Conservation (phyloP, 64 coral and sea anemone species). For the Platygyra sinensis region DNA sequence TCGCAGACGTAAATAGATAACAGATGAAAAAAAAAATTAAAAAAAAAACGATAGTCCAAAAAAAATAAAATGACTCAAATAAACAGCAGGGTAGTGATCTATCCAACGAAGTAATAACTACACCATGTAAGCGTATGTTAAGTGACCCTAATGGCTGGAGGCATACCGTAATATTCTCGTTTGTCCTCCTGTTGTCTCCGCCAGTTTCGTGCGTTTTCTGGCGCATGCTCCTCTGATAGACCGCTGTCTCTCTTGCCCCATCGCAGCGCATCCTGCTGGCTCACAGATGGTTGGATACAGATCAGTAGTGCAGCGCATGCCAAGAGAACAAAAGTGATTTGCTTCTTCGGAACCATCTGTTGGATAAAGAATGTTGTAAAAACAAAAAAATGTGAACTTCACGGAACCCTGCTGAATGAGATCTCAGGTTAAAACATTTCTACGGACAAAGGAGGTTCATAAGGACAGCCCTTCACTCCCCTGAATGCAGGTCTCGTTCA, state of each 20-base stretch:
- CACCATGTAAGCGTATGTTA: no score
- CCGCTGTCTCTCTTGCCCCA: constrained; percentile 21
- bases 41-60: no score
- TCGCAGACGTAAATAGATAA: no score
- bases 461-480: no score
- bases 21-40: no score
- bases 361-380: background rate
- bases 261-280: constrained; percentile 19
- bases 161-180: background rate
- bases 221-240: background rate
- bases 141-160: background rate
- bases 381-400: background rate
- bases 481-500: no score
- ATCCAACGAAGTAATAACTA: no score
- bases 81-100: no score
- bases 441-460: no score
- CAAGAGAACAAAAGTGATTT: constrained; percentile 9
- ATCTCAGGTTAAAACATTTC: no score
- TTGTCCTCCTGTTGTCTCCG: background rate
- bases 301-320: constrained; percentile 1
- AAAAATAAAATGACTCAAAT: no score
- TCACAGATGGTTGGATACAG: constrained; percentile 1
- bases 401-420: no score
- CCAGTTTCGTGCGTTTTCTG: background rate
- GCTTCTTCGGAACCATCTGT: constrained; percentile 29